phyloP scores from a whole-genome alignment of 1,140 invertebrate species.

The Saxidomus purpurata region DNA sequence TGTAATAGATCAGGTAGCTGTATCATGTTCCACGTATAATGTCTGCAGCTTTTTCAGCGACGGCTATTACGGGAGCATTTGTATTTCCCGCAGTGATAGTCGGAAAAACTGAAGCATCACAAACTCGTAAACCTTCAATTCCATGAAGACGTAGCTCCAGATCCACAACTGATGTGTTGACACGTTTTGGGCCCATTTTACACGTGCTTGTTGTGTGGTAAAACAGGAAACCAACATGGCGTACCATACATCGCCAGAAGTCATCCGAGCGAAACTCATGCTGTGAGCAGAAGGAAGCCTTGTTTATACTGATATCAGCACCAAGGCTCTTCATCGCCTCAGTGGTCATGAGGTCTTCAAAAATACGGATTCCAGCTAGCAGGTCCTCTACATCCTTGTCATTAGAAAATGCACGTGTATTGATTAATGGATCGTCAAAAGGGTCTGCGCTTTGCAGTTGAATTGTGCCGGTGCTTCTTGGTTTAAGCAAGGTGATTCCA shows the following conservation, averaged over 20 bases:
- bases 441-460: not conserved
- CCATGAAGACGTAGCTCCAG: slow-evolving; percentile 88
- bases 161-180: slow-evolving; percentile 89
- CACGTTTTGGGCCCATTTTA: not conserved
- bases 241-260: slow-evolving; percentile 8
- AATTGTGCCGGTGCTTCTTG: slow-evolving; percentile 9
- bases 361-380: not conserved
- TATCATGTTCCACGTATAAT: too few species aligned
- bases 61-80: slow-evolving; percentile 93
- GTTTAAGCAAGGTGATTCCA: not conserved
- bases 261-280: not conserved
- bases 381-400: not conserved
- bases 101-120: slow-evolving; percentile 78
- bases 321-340: not conserved
- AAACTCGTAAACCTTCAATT: slow-evolving; percentile 69
- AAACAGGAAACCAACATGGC: not conserved
- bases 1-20: too few species aligned
- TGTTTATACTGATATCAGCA: not conserved
- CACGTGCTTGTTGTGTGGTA: slow-evolving; percentile 25
- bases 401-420: not conserved
- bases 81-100: slow-evolving; percentile 90
- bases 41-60: slow-evolving; percentile 94
- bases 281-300: not conserved
- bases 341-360: not conserved
- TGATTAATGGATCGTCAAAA: not conserved